Conservation (phyloP, 2,888 invertebrate species). For the Apodemia duryi region DNA sequence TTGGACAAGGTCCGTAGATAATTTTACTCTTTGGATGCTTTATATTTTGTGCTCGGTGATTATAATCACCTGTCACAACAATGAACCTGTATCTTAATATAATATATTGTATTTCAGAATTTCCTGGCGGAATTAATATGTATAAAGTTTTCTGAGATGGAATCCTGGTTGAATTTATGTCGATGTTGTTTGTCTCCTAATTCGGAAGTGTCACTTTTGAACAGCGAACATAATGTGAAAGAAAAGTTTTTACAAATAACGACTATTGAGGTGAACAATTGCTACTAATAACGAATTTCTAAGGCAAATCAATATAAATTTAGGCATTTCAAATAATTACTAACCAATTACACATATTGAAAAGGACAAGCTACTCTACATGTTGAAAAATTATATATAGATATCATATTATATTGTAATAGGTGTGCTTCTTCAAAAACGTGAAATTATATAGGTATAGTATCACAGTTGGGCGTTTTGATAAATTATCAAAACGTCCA, state of each 20-base stretch:
- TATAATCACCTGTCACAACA: constrained; percentile 58
- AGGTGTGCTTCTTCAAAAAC: not conserved
- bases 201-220: constrained; percentile 61
- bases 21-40: constrained; percentile 73
- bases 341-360: not conserved
- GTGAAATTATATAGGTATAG: no score
- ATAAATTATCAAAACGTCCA: not conserved
- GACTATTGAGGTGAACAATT: constrained; percentile 53
- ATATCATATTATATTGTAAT: not conserved
- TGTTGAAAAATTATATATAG: not conserved
- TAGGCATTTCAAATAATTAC: not conserved
- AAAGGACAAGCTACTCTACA: not conserved
- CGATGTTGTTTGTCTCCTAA: constrained; percentile 68
- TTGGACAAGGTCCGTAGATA: constrained; percentile 78
- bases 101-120: constrained; percentile 53
- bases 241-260: constrained; percentile 65
- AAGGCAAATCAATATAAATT: not conserved
- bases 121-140: constrained; percentile 49
- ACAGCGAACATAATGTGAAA: constrained; percentile 50
- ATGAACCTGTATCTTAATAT: constrained; percentile 47
- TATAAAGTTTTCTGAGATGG: constrained; percentile 56
- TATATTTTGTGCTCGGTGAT: constrained; percentile 59
- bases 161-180: constrained; percentile 66
- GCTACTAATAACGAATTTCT: not conserved
- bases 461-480: not conserved